Base-by-base conservation (phyloP, 2,797 vertebrate species). In the Anguilla marmorata region DNA sequence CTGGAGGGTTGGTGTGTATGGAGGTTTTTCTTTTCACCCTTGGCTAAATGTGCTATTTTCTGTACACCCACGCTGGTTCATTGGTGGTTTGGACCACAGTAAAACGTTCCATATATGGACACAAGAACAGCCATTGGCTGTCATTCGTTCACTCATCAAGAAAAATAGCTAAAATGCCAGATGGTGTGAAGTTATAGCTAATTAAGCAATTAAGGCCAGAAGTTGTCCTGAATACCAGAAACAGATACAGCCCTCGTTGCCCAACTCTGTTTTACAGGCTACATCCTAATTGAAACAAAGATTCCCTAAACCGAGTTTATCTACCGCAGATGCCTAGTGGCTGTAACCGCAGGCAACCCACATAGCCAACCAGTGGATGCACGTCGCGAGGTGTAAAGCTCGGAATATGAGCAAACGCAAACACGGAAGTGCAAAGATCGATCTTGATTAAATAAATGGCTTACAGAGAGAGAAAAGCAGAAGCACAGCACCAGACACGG, bases 321-420 rank as follows among this genome's bases (percentile, higher is more conserved):
- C 72, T 76, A 33, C 72, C 16, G 8, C 63, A 33, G 14, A 33
- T 37, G 33, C 8, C 76, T 45, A 80, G 19, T 48, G 37, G 37
- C 4, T 37, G 9, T 79, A 4, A 21, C 92, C 91, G 90, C 93
- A 91, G 93, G 94, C 95, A 94, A 94, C 94, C 94, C 94, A 94
- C 92, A 94, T 95, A 90, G 93, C 91, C 92, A 93, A 60, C 24
- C 91, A 93, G 86, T 76, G 33, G 33, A 37, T 82, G 6, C 74
- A 79, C 41, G 30, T 79, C 5, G 12, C 14, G 21, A 82, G 41
- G 4, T 50, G 41, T 50, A 82, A 21, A 50, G 12, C 24, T 82
- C 79, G 48, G 4, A 48, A 24, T 21, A 50, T n/a, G 21, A 30
- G 27, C 50, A 84, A 21, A 93, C 91, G 90, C 87, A 86, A 87